These are phyloP conservation scores for Toxostoma redivivum DNA, from an alignment of 2,113 vertebrate genomes.

Conservation along the genomic window DNA sequence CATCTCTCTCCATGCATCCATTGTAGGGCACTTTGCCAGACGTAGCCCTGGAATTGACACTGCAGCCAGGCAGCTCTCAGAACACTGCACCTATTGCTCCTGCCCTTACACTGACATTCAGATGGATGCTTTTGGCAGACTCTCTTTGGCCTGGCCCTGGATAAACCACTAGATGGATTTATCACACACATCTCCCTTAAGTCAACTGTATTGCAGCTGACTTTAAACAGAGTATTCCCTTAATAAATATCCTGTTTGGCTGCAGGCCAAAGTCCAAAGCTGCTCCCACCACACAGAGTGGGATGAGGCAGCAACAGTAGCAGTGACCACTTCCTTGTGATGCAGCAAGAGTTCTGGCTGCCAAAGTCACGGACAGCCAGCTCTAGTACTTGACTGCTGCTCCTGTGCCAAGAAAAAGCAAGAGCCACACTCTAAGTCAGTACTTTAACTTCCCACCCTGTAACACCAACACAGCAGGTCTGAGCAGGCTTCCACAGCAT, in stretches of 20 bases:
- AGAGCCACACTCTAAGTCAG: neutral
- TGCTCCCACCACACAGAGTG: neutral
- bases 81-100: accelerated
- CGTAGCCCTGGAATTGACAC: neutral
- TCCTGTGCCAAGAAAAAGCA: neutral
- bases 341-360: neutral
- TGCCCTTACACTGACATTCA: neutral
- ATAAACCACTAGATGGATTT: neutral
- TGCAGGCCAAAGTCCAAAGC: neutral
- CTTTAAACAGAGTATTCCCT: neutral
- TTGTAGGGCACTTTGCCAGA: neutral
- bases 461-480: neutral
- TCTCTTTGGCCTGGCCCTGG: neutral
- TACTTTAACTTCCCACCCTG: neutral
- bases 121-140: neutral
- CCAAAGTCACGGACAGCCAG: neutral
- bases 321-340: neutral
- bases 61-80: neutral
- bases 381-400: neutral
- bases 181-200: neutral
- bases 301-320: neutral
- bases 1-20: neutral
- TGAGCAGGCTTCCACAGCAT: neutral
- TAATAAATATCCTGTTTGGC: neutral
- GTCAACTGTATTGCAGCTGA: neutral